phyloP scores from a whole-genome alignment of 2,113 vertebrate species.

The Hymenochirus boettgeri region DNA sequence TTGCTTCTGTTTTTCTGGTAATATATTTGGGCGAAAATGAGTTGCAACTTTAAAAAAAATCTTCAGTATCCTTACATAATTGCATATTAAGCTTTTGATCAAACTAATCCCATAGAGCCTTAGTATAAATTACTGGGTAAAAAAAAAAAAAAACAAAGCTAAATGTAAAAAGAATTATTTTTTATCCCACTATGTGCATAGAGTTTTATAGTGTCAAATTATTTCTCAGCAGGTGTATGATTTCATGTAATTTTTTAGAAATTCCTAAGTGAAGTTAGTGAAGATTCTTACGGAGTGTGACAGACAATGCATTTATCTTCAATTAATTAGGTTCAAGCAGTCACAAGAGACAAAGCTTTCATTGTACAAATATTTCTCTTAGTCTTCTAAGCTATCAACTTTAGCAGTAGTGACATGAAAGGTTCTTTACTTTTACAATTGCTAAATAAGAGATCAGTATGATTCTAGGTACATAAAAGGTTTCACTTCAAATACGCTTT shows the following conservation, averaged over 20 bases:
- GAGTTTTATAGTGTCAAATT: background rate
- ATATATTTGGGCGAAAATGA: too few relatives aligned
- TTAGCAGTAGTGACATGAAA: conserved; percentile 5
- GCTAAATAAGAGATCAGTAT: background rate
- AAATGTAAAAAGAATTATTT: too few relatives aligned
- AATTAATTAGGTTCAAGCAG: background rate
- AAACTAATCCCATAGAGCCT: too few relatives aligned
- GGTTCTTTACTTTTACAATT: background rate
- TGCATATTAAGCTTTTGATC: too few relatives aligned
- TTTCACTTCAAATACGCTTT: background rate
- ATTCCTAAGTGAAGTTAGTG: background rate
- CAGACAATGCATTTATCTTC: background rate
- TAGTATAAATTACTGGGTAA: too few relatives aligned
- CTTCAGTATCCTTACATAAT: too few relatives aligned
- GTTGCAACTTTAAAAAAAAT: too few relatives aligned
- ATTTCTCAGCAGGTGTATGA: background rate
- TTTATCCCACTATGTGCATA: too few relatives aligned
- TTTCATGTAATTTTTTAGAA: background rate
- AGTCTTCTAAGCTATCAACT: conserved; percentile 10
- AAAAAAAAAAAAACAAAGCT: too few relatives aligned
- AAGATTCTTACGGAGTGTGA: background rate
- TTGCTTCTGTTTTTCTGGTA: too few relatives aligned
- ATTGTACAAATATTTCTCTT: background rate
- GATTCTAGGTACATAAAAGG: background rate
- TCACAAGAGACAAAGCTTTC: conserved; percentile 6